phyloP scores from a whole-genome alignment of 2,797 vertebrate genomes.

The Strix occidentalis region DNA sequence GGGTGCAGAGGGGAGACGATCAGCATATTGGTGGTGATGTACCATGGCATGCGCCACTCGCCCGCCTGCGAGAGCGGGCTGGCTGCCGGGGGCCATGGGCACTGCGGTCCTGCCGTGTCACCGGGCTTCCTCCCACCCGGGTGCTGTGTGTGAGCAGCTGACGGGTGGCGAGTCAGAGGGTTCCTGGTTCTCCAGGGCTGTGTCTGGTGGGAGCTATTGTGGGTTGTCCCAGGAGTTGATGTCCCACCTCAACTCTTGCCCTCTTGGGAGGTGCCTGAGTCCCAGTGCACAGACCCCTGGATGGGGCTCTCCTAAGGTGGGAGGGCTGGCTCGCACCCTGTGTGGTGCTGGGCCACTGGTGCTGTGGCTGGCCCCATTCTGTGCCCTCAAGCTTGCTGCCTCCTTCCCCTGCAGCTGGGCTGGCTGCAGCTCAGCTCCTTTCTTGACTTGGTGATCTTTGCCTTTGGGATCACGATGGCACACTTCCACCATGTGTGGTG shows the following conservation, averaged over 20 bases:
- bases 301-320: fast-evolving
- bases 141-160: fast-evolving
- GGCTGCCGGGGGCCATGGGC: background rate
- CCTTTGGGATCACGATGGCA: fast-evolving
- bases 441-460: fast-evolving
- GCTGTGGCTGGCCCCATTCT: fast-evolving
- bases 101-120: fast-evolving
- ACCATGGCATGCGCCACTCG: fast-evolving
- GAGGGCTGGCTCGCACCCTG: fast-evolving
- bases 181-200: background rate
- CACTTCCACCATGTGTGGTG: fast-evolving
- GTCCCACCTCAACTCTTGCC: fast-evolving
- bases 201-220: background rate
- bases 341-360: background rate
- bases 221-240: background rate
- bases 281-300: too few species aligned
- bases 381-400: fast-evolving
- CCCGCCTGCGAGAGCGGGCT: fast-evolving
- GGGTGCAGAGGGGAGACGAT: fast-evolving
- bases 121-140: fast-evolving
- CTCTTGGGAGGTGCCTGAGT: fast-evolving
- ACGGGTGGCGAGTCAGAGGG: fast-evolving
- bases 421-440: background rate
- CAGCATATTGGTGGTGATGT: background rate
- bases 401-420: background rate